Conservation (phyloP, 2,888 invertebrate genomes). For the Sarcophaga variegata region DNA sequence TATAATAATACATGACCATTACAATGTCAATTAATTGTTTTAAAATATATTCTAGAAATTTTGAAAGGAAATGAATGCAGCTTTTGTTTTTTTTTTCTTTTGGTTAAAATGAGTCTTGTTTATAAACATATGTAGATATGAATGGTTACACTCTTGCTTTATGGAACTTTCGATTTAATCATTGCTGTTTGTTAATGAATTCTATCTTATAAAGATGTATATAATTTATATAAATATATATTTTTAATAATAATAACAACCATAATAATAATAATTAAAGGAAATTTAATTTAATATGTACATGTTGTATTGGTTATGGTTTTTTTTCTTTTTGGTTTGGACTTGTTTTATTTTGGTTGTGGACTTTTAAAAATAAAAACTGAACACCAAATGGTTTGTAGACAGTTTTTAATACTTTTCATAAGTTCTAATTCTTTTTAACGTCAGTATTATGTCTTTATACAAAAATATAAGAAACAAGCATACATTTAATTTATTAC, state of each 20-base stretch:
- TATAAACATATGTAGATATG: too few species aligned
- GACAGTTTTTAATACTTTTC: neutral
- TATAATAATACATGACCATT: too few species aligned
- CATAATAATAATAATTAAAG: conserved; percentile 17
- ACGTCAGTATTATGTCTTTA: conserved; percentile 34
- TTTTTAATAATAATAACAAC: conserved; percentile 19
- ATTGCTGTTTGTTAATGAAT: conserved; percentile 1
- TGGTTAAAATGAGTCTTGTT: too few species aligned
- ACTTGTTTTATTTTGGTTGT: conserved; percentile 38
- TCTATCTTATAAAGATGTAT: conserved; percentile 47
- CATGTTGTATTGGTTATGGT: conserved; percentile 40
- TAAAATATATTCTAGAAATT: too few species aligned
- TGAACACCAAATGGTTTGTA: conserved; percentile 22
- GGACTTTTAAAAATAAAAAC: conserved; percentile 26
- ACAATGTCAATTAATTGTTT: too few species aligned
- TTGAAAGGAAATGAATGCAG: too few species aligned
- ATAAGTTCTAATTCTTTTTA: conserved; percentile 1
- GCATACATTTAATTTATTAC: conserved; percentile 28
- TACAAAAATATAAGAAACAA: neutral
- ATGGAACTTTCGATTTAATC: neutral
- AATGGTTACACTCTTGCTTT: too few species aligned
- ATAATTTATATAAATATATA: conserved; percentile 38
- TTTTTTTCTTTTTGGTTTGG: conserved; percentile 25
- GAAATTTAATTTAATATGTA: conserved; percentile 25
- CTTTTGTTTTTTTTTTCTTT: too few species aligned